These are phyloP conservation scores for Nephila pilipes DNA, from an alignment of 1,140 invertebrate genomes.

Conservation along the genomic window DNA sequence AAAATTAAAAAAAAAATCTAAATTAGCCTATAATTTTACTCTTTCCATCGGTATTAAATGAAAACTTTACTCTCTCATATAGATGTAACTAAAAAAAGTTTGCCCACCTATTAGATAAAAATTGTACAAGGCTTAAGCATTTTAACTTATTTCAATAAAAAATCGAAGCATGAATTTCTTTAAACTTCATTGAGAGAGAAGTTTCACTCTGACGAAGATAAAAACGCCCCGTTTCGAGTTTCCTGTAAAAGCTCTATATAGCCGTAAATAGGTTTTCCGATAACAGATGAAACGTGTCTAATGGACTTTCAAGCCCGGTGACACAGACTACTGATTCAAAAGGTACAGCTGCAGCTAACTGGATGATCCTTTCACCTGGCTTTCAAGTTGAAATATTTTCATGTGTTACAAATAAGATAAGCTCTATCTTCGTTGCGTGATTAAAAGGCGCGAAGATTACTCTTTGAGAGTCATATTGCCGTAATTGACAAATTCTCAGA, in stretches of 20 bases:
- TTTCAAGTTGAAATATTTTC: slow-evolving; percentile 18
- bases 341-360: neutral
- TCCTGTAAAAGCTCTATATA: neutral
- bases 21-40: no score
- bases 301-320: neutral
- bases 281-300: slow-evolving; percentile 6
- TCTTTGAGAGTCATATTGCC: neutral
- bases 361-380: neutral
- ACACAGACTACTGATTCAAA: neutral
- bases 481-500: neutral
- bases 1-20: no score
- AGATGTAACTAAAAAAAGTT: no score
- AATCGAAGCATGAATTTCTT: no score
- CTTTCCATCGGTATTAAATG: no score
- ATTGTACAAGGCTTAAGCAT: no score
- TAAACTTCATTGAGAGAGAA: no score
- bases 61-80: no score
- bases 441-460: slow-evolving; percentile 4
- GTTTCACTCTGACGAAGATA: no score
- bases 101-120: no score
- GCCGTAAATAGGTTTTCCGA: neutral
- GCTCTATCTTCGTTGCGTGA: neutral
- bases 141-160: no score
- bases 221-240: neutral
- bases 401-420: neutral